Evolutionary conservation across 1,140 invertebrate species (phyloP), one percentile per base, ranked within the genome.

Genomic region (Sitophilus oryzae): DNA sequence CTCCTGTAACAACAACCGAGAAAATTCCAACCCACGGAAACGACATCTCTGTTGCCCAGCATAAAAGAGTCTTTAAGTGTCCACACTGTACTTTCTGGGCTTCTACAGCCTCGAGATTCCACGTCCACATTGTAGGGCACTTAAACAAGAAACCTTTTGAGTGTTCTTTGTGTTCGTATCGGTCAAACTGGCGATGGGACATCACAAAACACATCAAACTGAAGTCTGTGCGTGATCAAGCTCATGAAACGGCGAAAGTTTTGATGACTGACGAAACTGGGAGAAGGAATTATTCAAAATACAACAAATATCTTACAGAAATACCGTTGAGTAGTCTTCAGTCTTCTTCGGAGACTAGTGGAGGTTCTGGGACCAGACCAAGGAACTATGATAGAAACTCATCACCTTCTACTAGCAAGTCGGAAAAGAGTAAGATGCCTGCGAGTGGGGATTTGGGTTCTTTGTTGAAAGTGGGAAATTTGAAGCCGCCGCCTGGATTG

Each of bases 111-210:
- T 92, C 89, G 22, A 80, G 91, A 59, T 93, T 93, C 73, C 91
- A 93, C 70, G 89, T 93, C 15, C 91, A 93, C 72, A 91, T 93
- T 60, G 90, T 93, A 16, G 90, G 90, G 15, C 91, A 93, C 74
- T 77, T 91, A 54, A 93, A 93, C 72, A 89, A 88, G 69, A 92
- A 93, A 69, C 93, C 93, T 3, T 96, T 95, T 70, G 90, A 93
- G 74, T 97, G 94, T 77, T 96, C 93, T 2, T 76, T 90, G 2
- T 97, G 94, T 75, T 83, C 87, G 18, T 93, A 94, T 68, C 84
- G 91, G 57, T 94, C 91, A 18, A 95, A 95, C 73, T 95, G 91
- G 91, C 80, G 90, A 57, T 95, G 91, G 91, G 91, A 94, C 74
- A 93, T 97, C 53, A 93, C 90, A 36, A 96, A 96, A 75, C 93